Percentiles rank a stretch among this genome's conserved stretches.
These are phyloP conservation scores for Coelopa pilipes DNA, from an alignment of 2,888 invertebrate genomes.

Conservation along the genomic window DNA sequence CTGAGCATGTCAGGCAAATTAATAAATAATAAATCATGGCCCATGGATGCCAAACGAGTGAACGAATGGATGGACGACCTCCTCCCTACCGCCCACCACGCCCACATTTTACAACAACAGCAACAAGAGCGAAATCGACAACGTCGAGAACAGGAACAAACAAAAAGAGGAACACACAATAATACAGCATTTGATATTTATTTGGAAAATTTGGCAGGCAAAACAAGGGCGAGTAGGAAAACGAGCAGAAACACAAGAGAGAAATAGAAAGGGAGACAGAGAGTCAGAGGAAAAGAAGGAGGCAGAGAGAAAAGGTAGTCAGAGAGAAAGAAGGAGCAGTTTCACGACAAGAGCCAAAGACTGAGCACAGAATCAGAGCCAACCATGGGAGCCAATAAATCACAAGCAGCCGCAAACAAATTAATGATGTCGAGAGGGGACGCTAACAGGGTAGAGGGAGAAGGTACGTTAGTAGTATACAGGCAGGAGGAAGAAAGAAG, in stretches of 20 bases:
- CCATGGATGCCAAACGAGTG: background rate
- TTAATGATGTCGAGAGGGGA: slow-evolving; percentile 14
- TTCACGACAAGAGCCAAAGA: background rate
- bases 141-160: background rate
- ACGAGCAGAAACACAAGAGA: no score
- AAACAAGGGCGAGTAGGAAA: background rate
- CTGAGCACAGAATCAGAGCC: background rate
- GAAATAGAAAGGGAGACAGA: no score
- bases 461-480: background rate
- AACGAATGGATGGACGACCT: background rate
- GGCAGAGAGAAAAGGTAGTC: no score
- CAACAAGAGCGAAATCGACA: no score
- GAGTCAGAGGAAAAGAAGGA: no score
- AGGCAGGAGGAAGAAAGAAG: background rate
- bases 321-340: no score
- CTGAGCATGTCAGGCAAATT: slow-evolving; percentile 7
- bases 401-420: slow-evolving; percentile 10
- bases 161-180: background rate
- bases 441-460: background rate
- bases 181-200: slow-evolving; percentile 5
- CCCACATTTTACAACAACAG: no score
- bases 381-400: background rate
- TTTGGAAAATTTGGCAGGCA: background rate
- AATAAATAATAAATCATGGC: background rate
- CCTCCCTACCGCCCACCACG: background rate